Conservation (phyloP, 1,140 invertebrate genomes). For the Trichomalopsis sarcophagae region DNA sequence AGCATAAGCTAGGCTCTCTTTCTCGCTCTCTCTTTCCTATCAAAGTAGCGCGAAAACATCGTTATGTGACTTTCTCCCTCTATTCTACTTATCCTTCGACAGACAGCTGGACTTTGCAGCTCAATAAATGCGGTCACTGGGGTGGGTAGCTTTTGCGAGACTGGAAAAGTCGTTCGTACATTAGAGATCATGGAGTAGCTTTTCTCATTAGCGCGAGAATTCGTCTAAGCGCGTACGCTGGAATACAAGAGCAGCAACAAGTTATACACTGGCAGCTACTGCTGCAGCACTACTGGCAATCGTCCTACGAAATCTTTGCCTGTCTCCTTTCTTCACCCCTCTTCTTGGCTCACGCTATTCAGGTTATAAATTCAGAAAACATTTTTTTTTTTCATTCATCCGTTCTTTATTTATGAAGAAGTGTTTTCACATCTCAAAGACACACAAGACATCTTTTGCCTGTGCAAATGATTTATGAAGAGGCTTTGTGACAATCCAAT, state of each 20-base stretch:
- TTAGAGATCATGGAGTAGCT: not conserved
- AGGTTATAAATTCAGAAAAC: not conserved
- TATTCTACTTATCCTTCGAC: not conserved
- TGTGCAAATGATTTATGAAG: not conserved
- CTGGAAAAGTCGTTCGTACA: not conserved
- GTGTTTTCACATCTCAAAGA: too few relatives aligned
- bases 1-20: not conserved
- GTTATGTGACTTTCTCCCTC: not conserved
- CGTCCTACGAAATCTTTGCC: not conserved
- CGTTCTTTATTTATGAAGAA: not conserved
- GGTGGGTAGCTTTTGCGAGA: not conserved
- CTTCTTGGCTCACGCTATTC: not conserved
- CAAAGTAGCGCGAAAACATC: not conserved
- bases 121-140: not conserved
- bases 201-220: constrained; percentile 10
- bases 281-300: not conserved
- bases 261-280: not conserved
- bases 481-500: constrained; percentile 23
- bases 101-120: not conserved
- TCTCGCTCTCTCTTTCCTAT: not conserved
- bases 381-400: not conserved
- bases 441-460: too few relatives aligned
- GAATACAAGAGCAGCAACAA: constrained; percentile 21
- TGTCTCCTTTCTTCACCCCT: not conserved
- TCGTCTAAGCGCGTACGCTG: not conserved